These are phyloP conservation scores for Neofelis nebulosa DNA, from an alignment of 2,113 vertebrate genomes.

Conservation along the genomic window DNA sequence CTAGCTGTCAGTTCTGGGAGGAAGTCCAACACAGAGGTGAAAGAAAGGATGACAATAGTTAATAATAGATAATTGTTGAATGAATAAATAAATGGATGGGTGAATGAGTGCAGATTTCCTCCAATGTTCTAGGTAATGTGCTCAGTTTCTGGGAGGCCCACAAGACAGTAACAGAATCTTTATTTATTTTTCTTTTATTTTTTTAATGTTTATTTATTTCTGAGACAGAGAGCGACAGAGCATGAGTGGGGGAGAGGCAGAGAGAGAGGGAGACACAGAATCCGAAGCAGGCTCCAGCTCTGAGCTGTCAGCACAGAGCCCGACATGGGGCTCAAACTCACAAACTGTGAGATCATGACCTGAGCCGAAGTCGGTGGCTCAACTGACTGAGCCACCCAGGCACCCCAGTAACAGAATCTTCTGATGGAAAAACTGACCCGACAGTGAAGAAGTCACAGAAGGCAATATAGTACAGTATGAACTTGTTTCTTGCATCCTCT, in stretches of 20 bases:
- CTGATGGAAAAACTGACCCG: not conserved
- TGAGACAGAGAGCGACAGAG: too few relatives aligned
- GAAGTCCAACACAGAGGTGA: not conserved
- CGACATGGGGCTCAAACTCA: too few relatives aligned
- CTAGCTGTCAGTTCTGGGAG: not conserved
- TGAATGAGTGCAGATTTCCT: not conserved
- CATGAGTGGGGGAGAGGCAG: too few relatives aligned
- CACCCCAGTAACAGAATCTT: not conserved
- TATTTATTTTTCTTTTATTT: too few relatives aligned
- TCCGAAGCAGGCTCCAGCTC: too few relatives aligned
- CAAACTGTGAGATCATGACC: too few relatives aligned
- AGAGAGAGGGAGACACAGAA: too few relatives aligned
- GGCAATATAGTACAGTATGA: not conserved
- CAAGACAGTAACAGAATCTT: not conserved
- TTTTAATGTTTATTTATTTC: too few relatives aligned
- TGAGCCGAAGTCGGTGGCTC: too few relatives aligned
- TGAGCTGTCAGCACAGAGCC: too few relatives aligned
- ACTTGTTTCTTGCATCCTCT: not conserved
- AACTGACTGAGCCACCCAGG: too few relatives aligned
- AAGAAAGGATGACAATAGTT: not conserved
- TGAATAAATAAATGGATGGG: constrained; percentile 30
- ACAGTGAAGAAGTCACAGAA: not conserved
- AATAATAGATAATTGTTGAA: not conserved
- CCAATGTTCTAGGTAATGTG: not conserved
- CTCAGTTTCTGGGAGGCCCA: not conserved